Evolutionary conservation across 2,797 vertebrate genomes (phyloP).

Genomic region (Heterohyrax brucei): DNA sequence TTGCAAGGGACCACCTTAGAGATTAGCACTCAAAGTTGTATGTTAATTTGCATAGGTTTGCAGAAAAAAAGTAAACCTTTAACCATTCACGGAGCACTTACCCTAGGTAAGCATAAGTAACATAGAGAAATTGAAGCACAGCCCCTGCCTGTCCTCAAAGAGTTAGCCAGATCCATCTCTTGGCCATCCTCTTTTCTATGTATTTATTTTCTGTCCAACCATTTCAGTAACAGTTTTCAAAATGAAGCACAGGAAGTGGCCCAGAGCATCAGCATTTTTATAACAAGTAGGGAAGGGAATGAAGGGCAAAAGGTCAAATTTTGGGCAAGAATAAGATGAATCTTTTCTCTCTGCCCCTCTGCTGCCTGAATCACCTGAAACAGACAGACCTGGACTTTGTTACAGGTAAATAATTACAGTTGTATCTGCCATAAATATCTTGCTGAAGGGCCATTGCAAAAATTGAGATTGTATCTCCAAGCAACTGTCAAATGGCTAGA

Average conservation of each 20-base stretch:
- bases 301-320: conserved; percentile 91
- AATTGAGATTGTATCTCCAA: conserved; percentile 95
- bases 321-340: conserved; percentile 92
- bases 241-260: conserved; percentile 52
- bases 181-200: rapidly evolving
- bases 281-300: conserved; percentile 82
- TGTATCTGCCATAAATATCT: conserved; percentile 94
- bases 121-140: background rate
- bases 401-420: conserved; percentile 95
- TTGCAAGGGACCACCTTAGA: background rate
- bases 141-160: background rate
- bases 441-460: conserved; percentile 92
- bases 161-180: background rate
- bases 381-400: conserved; percentile 94
- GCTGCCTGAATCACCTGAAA: conserved; percentile 92
- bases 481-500: conserved; percentile 93
- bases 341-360: conserved; percentile 90
- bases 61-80: conserved; percentile 29
- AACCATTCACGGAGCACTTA: background rate
- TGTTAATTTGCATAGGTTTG: background rate
- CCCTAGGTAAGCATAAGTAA: too few relatives aligned
- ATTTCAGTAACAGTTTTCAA: background rate
- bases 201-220: background rate
- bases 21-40: background rate
- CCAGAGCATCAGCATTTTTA: conserved; percentile 80